Evolutionary conservation across 2,797 vertebrate genomes (phyloP).

Genomic region (Gadopsis marmoratus): DNA sequence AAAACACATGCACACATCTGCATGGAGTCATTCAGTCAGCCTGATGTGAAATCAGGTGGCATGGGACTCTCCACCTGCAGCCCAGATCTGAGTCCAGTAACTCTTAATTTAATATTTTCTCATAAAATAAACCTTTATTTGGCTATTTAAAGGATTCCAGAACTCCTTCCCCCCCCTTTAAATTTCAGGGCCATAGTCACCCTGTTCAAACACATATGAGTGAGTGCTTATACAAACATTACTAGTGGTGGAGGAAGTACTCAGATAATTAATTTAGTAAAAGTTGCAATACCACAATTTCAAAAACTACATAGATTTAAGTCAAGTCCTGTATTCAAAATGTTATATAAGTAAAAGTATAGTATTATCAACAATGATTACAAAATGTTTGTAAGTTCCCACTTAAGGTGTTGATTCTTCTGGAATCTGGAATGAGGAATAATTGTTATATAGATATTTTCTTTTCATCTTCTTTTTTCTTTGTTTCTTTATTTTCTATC

Average conservation of each 20-base stretch:
- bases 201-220: not conserved
- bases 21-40: not conserved
- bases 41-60: not conserved
- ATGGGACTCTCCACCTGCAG: not conserved
- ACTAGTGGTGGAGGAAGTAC: not conserved
- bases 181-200: not conserved
- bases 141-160: not conserved
- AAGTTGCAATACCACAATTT: not conserved
- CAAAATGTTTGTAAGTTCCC: not conserved
- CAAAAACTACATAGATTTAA: no score
- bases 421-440: not conserved
- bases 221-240: not conserved
- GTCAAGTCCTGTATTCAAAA: not conserved
- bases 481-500: no score
- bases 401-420: not conserved
- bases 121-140: not conserved
- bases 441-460: not conserved
- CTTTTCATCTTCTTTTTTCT: no score
- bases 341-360: not conserved
- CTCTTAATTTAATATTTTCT: not conserved
- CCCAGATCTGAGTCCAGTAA: not conserved
- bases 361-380: not conserved
- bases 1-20: not conserved
- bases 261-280: not conserved
- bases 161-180: not conserved